Percentiles rank a stretch among this genome's conserved stretches.
Evolutionary conservation across 2,113 vertebrate genomes (phyloP).

Genomic region (Harpagus bidentatus): DNA sequence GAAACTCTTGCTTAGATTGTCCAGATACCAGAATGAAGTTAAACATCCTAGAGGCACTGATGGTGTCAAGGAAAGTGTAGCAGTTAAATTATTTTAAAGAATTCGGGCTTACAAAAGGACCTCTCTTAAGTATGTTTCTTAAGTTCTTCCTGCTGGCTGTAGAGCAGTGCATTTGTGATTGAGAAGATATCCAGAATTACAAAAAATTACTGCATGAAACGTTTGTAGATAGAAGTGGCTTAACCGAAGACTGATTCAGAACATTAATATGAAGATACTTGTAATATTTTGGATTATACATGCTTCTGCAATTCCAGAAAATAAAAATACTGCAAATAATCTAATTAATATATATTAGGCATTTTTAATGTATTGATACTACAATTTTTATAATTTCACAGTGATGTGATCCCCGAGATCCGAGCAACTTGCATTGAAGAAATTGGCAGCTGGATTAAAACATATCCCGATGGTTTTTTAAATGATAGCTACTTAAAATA

Average conservation of each 20-base stretch:
- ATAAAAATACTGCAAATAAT: background rate
- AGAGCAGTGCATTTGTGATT: background rate
- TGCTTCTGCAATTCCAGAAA: background rate
- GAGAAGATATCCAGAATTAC: background rate
- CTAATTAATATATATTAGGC: background rate
- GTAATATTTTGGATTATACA: background rate
- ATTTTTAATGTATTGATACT: background rate
- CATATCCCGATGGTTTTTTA: conserved; percentile 80
- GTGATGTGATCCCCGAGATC: conserved; percentile 88
- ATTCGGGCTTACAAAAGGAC: background rate
- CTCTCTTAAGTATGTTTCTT: background rate
- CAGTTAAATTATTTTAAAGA: background rate
- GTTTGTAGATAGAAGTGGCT: background rate
- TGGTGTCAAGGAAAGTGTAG: background rate
- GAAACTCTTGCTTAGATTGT: background rate
- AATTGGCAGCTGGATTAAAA: conserved; percentile 85
- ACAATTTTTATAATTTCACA: conserved; percentile 31
- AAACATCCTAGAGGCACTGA: background rate
- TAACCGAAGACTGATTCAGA: background rate
- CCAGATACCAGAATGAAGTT: background rate
- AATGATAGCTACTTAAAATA: conserved; percentile 90
- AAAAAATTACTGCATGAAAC: background rate
- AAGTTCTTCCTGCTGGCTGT: background rate
- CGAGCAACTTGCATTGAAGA: conserved; percentile 87
- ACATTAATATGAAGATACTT: background rate